These are phyloP conservation scores for Andrena haemorrhoa DNA, from an alignment of 2,888 invertebrate species.

Conservation along the genomic window DNA sequence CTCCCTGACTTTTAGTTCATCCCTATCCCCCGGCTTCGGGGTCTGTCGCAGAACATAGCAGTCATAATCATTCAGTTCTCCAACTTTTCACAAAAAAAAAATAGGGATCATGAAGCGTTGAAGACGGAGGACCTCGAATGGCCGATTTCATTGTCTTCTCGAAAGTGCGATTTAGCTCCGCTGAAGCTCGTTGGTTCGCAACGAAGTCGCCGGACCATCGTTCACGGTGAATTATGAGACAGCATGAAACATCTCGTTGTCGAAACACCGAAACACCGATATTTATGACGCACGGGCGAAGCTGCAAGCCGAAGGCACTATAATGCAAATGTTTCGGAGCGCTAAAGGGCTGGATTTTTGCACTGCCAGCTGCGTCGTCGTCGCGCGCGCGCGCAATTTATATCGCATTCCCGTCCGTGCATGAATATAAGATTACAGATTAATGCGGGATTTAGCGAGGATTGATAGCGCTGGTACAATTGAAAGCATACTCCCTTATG, in stretches of 20 bases:
- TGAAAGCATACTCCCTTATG: neutral
- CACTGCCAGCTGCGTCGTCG: slow-evolving; percentile 37
- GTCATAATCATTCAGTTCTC: neutral
- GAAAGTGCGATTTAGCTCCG: neutral
- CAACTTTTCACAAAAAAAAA: neutral
- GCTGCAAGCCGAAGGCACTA: neutral
- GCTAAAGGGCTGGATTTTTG: slow-evolving; percentile 36
- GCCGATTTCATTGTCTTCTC: neutral
- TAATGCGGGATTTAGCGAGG: slow-evolving; percentile 34
- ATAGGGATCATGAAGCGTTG: neutral
- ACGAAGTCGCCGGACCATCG: neutral
- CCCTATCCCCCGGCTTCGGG: neutral
- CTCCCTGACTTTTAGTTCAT: slow-evolving; percentile 6
- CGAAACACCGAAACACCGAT: slow-evolving; percentile 25
- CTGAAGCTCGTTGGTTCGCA: neutral
- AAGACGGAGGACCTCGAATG: neutral
- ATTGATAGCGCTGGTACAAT: slow-evolving; percentile 15
- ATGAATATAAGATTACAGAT: slow-evolving; percentile 36
- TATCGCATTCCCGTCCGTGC: slow-evolving; percentile 8
- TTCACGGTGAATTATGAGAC: slow-evolving; percentile 46
- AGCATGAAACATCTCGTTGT: slow-evolving; percentile 21
- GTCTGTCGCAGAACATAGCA: neutral
- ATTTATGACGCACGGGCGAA: slow-evolving; percentile 38
- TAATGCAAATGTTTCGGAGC: slow-evolving; percentile 29
- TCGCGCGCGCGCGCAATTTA: slow-evolving; percentile 37